Conservation (phyloP, 2,888 invertebrate species). For the Callinectes sapidus region DNA sequence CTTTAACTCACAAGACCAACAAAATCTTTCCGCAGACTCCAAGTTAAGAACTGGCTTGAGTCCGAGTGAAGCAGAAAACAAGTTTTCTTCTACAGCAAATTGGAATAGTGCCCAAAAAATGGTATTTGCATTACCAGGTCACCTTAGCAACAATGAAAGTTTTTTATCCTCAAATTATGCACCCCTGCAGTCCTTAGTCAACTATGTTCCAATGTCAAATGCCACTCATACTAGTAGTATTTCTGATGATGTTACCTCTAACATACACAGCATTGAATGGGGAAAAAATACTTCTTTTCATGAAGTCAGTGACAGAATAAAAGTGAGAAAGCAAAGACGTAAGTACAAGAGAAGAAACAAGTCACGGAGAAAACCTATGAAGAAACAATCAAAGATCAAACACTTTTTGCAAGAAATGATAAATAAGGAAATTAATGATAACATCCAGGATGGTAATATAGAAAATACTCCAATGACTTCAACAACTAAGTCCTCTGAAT, state of each 20-base stretch:
- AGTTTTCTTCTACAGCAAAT: not conserved
- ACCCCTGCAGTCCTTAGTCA: not conserved
- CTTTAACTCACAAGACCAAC: not conserved
- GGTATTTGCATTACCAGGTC: not conserved
- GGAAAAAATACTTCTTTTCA: not conserved
- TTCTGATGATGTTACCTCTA: not conserved
- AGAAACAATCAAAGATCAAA: not conserved
- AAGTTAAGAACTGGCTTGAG: no score
- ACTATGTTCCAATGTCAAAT: not conserved
- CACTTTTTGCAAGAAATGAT: conserved; percentile 3
- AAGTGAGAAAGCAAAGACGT: not conserved
- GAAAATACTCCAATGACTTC: not conserved
- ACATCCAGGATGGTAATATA: not conserved
- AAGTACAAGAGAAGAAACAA: not conserved
- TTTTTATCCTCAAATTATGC: not conserved
- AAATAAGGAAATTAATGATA: not conserved
- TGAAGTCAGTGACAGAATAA: not conserved
- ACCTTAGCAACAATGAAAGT: not conserved
- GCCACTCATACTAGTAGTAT: not conserved
- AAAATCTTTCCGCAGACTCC: not conserved
- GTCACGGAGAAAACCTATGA: not conserved
- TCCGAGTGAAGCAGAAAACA: not conserved
- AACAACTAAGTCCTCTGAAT: not conserved
- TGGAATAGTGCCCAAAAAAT: not conserved
- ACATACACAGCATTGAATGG: not conserved